These are phyloP conservation scores for Passer domesticus DNA, from an alignment of 2,113 vertebrate genomes.

Conservation along the genomic window DNA sequence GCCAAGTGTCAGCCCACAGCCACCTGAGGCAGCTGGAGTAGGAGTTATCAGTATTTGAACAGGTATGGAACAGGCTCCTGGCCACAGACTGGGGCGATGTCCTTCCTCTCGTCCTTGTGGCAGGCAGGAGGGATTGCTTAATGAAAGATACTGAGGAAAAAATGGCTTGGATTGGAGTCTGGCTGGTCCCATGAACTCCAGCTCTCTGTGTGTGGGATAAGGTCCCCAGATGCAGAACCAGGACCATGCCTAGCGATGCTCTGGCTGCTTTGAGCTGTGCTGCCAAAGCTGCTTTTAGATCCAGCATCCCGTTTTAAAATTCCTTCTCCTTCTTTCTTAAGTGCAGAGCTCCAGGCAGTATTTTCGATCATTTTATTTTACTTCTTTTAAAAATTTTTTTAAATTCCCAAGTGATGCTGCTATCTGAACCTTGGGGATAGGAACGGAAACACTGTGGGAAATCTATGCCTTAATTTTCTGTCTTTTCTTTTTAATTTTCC, in stretches of 20 bases:
- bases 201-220: fast-evolving
- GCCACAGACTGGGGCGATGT: not conserved
- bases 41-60: conserved; percentile 37
- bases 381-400: not conserved
- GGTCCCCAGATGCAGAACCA: not conserved
- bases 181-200: fast-evolving
- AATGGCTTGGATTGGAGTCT: not conserved
- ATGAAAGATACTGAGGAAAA: not conserved
- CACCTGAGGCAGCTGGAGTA: not conserved
- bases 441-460: not conserved
- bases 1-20: not conserved
- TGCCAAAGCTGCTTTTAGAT: not conserved
- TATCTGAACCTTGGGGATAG: not conserved
- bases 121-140: not conserved
- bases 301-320: not conserved
- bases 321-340: not conserved
- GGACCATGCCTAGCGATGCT: fast-evolving
- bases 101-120: not conserved
- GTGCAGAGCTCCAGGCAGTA: not conserved
- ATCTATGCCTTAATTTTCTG: not conserved
- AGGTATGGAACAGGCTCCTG: not conserved
- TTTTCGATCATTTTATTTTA: not conserved
- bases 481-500: not conserved
- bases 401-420: not conserved
- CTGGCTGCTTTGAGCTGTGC: not conserved